Conservation (phyloP, 2,797 vertebrate species). For the Enteromius afrohamiltoni region DNA sequence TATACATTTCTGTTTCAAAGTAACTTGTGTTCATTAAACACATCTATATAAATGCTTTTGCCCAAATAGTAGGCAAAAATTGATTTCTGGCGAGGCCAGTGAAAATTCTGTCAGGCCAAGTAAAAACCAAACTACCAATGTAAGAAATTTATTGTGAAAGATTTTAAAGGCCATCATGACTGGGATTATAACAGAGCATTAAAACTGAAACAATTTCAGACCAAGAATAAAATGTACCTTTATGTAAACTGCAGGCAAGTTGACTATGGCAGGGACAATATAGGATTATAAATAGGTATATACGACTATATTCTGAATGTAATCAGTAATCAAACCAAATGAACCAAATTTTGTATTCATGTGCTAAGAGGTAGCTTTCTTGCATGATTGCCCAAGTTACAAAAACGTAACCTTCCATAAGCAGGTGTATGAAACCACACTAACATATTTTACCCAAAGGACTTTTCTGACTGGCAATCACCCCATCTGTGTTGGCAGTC, state of each 20-base stretch:
- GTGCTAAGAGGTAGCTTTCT: background rate
- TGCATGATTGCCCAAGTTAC: background rate
- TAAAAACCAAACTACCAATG: background rate
- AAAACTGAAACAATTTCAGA: background rate
- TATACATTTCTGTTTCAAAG: background rate
- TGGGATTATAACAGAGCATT: background rate
- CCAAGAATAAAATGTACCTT: background rate
- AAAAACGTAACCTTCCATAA: background rate
- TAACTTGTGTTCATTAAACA: background rate
- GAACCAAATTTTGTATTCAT: background rate
- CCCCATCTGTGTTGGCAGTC: conserved; percentile 9
- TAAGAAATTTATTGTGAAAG: background rate
- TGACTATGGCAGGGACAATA: background rate
- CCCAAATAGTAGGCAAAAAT: background rate
- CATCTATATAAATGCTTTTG: background rate
- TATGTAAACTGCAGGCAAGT: background rate
- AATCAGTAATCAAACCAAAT: too few species aligned
- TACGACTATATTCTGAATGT: background rate
- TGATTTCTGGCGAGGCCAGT: background rate
- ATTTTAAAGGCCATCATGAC: background rate
- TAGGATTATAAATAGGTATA: background rate
- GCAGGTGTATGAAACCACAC: background rate
- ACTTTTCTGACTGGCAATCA: background rate
- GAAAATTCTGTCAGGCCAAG: background rate
- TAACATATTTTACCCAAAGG: background rate